These are phyloP conservation scores for Spheniscus humboldti DNA, from an alignment of 2,797 vertebrate species.

Conservation along the genomic window DNA sequence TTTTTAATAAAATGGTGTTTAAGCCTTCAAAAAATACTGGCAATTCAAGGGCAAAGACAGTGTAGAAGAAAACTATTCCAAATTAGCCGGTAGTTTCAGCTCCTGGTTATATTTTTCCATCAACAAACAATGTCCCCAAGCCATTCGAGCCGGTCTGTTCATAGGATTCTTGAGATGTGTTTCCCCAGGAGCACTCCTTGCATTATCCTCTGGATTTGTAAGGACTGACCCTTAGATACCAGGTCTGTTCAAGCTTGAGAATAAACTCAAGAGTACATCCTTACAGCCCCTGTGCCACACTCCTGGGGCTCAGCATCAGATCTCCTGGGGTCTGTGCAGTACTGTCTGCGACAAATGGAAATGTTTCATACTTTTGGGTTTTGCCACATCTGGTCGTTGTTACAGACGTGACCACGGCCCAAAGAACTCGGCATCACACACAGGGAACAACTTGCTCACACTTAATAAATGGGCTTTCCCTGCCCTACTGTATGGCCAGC, in stretches of 20 bases:
- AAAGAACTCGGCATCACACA: accelerated
- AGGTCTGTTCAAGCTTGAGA: background rate
- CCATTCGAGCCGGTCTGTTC: background rate
- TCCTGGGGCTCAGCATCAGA: background rate
- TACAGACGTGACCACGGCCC: accelerated
- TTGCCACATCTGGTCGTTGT: background rate
- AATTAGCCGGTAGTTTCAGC: background rate
- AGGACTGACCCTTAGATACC: background rate
- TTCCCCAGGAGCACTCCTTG: background rate
- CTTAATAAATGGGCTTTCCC: background rate
- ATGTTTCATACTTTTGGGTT: background rate
- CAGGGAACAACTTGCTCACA: background rate
- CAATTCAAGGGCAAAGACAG: background rate
- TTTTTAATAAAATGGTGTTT: background rate
- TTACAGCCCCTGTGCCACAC: accelerated
- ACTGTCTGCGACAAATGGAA: background rate
- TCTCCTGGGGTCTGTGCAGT: background rate
- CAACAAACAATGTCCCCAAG: background rate
- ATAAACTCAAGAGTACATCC: background rate
- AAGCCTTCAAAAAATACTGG: background rate
- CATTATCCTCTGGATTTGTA: background rate
- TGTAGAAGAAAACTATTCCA: background rate
- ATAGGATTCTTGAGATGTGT: accelerated
- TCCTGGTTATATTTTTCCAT: background rate
- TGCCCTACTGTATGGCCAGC: background rate